A percentile compares a stretch with the other conserved stretches of the same genome.
These are phyloP conservation scores for Theonella swinhoei DNA, from an alignment of 37 sponge, comb jelly and placozoan species.

Conservation along the genomic window DNA sequence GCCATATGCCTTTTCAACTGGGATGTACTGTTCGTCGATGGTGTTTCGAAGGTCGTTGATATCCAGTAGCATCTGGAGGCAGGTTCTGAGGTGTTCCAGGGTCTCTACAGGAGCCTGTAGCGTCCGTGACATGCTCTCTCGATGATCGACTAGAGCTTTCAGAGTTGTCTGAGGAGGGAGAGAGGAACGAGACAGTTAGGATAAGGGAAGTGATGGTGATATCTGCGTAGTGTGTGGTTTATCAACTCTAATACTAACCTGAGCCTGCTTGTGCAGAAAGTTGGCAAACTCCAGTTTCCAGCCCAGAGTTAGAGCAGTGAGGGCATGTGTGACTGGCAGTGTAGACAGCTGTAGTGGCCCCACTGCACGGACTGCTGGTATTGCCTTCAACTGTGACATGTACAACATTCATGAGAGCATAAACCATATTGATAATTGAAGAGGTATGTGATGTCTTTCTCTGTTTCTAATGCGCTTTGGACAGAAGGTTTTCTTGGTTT, in stretches of 20 bases:
- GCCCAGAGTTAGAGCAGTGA: conserved; percentile 59
- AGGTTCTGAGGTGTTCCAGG: conserved; percentile 56
- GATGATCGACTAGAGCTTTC: conserved; percentile 52
- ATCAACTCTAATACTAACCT: conserved; percentile 49
- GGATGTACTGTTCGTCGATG: conserved; percentile 73
- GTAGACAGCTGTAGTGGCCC: conserved; percentile 71
- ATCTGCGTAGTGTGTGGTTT: no score
- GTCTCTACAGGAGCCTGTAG: conserved; percentile 59
- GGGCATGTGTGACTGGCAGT: conserved; percentile 74
- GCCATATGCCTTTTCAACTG: conserved; percentile 74
- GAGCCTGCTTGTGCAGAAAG: conserved; percentile 76
- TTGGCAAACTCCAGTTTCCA: conserved; percentile 87
- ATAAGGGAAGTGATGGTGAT: neutral
- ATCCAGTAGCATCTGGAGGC: conserved; percentile 66
- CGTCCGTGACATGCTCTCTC: conserved; percentile 47
- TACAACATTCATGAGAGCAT: neutral
- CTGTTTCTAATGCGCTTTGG: no score
- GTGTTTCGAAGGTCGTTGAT: conserved; percentile 76
- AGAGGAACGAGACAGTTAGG: neutral
- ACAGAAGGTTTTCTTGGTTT: no score
- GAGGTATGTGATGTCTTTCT: no score
- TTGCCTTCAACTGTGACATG: conserved; percentile 19
- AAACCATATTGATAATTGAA: no score
- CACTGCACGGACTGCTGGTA: conserved; percentile 48
- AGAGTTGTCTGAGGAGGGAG: conserved; percentile 40